phyloP scores from a whole-genome alignment of 2,113 vertebrate species.

The Sturnira hondurensis region DNA sequence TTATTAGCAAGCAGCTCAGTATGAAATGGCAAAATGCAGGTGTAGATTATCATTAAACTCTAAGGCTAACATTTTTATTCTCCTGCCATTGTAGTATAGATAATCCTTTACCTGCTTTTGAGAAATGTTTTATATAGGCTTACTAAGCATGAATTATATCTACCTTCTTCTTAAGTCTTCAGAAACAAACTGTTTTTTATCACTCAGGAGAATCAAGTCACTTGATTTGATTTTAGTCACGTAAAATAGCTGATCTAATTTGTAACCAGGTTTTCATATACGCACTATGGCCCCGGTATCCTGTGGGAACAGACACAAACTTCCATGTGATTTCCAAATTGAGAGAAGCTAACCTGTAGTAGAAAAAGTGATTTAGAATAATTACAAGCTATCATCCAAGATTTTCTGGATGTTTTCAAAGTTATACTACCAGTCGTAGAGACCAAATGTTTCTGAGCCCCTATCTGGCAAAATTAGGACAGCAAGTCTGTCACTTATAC shows the following conservation, averaged over 20 bases:
- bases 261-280: background rate
- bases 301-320: background rate
- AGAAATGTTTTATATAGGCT: background rate
- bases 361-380: background rate
- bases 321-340: background rate
- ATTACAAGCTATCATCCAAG: background rate
- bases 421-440: background rate
- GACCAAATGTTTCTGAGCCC: background rate
- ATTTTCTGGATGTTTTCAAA: background rate
- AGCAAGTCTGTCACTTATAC: background rate
- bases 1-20: constrained; percentile 1
- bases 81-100: background rate
- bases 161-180: background rate
- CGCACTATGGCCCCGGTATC: background rate
- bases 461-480: background rate
- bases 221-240: background rate
- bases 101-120: background rate
- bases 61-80: background rate
- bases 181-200: constrained; percentile 9
- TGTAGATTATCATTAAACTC: background rate
- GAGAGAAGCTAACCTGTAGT: background rate
- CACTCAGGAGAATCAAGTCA: background rate
- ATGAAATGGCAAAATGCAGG: constrained; percentile 15
- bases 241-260: background rate
- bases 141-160: background rate